Conservation (phyloP, 92 coral and sea anemone genomes). For the Zoanthus sansibaricus region DNA sequence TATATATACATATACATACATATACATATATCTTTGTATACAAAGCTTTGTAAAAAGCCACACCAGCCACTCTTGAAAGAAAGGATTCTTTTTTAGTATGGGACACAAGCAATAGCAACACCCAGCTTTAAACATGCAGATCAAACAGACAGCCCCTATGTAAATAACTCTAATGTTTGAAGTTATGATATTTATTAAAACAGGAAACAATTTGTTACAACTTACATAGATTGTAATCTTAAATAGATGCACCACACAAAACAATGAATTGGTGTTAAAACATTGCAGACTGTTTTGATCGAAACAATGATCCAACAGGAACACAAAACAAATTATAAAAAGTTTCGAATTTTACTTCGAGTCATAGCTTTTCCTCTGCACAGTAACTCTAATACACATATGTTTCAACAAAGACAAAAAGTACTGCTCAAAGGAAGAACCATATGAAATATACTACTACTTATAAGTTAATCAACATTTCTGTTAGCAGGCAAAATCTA, state of each 20-base stretch:
- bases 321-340: neutral
- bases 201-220: conserved; percentile 9
- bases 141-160: too few relatives aligned
- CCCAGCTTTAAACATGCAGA: too few relatives aligned
- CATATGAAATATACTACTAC: neutral
- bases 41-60: too few relatives aligned
- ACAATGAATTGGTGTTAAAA: neutral
- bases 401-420: neutral
- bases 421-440: neutral
- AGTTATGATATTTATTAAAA: neutral
- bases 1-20: too few relatives aligned
- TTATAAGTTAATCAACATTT: neutral
- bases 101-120: too few relatives aligned
- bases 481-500: neutral
- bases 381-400: neutral
- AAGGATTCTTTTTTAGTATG: too few relatives aligned
- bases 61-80: too few relatives aligned
- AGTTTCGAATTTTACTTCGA: neutral
- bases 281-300: neutral
- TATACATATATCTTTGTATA: too few relatives aligned
- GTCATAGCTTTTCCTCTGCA: conserved; percentile 4
- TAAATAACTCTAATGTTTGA: neutral
- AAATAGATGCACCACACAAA: neutral
- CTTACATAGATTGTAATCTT: neutral
- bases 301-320: neutral